These are phyloP conservation scores for Tetanocera ferruginea DNA, from an alignment of 2,888 invertebrate genomes.

Conservation along the genomic window DNA sequence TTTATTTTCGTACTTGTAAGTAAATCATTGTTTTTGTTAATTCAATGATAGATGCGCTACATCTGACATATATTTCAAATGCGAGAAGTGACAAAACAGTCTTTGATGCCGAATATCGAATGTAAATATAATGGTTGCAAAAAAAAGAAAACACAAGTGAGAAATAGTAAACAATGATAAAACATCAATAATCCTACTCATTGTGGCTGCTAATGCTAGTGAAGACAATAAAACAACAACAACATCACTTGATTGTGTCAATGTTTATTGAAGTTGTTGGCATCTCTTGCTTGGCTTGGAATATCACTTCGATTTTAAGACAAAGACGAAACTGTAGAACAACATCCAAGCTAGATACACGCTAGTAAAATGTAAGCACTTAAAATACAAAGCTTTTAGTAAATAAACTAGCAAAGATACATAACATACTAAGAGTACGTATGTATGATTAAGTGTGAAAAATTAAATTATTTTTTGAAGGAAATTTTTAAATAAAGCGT, in stretches of 20 bases:
- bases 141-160: not conserved
- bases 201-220: no score
- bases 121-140: not conserved
- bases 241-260: not conserved
- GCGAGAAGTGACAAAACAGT: not conserved
- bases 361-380: not conserved
- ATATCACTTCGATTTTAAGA: not conserved
- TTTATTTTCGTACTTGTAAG: not conserved
- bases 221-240: no score
- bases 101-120: no score
- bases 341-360: not conserved
- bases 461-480: not conserved
- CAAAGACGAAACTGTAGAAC: not conserved
- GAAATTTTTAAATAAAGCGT: not conserved
- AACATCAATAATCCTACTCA: slow-evolving; percentile 13
- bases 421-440: not conserved
- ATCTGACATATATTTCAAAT: not conserved
- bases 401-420: not conserved
- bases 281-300: not conserved
- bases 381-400: not conserved
- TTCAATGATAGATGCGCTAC: not conserved
- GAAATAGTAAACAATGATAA: not conserved
- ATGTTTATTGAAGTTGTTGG: slow-evolving; percentile 5
- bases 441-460: not conserved
- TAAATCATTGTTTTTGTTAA: not conserved